A percentile compares a stretch with the other conserved stretches of the same genome.
Conservation (phyloP, 2,113 vertebrate genomes). For the Pontoporia blainvillei region DNA sequence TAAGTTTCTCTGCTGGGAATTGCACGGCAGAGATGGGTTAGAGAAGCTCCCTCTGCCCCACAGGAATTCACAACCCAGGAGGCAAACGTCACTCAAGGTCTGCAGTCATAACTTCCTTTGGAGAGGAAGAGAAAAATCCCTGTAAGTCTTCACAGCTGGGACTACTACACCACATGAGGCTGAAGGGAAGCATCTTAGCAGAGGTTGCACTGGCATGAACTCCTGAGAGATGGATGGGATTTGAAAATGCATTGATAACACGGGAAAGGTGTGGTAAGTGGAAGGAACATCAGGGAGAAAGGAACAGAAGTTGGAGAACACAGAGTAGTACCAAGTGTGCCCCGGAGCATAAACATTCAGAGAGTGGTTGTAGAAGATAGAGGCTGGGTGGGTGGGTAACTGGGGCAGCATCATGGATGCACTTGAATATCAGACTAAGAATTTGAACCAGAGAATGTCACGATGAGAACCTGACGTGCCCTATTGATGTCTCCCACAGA, state of each 20-base stretch:
- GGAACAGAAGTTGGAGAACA: background rate
- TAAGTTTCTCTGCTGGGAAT: background rate
- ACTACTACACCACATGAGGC: background rate
- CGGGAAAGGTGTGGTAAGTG: background rate
- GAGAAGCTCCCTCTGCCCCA: background rate
- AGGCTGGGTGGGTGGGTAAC: fast-evolving
- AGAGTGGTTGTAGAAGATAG: background rate
- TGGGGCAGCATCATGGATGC: background rate
- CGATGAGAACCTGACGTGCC: background rate
- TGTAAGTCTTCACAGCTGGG: background rate
- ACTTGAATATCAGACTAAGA: background rate
- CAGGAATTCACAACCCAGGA: too few species aligned
- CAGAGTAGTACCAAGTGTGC: background rate
- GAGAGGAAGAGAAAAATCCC: background rate
- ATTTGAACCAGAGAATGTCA: background rate
- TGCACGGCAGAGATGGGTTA: background rate
- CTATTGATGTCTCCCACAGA: background rate
- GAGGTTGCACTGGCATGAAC: fast-evolving
- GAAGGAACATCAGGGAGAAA: background rate
- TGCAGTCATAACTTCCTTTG: background rate
- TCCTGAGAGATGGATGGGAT: background rate
- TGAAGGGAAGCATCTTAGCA: background rate
- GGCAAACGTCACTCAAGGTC: background rate
- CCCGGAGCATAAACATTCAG: too few species aligned
- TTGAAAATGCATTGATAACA: background rate